Conservation (phyloP, 1,140 invertebrate genomes). For the Euwallacea fornicatus region DNA sequence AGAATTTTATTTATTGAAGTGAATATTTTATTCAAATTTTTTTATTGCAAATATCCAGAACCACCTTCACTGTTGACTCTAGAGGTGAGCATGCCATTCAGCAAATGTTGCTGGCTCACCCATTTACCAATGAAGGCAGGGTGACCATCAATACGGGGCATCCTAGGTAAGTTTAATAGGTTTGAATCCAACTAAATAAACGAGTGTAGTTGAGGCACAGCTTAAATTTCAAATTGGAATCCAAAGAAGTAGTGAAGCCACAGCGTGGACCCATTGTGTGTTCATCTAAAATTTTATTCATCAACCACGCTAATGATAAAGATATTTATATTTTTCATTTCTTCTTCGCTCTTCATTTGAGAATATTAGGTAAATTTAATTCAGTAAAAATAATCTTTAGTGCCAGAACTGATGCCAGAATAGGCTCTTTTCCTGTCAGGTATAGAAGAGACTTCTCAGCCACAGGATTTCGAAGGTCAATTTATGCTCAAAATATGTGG, state of each 20-base stretch:
- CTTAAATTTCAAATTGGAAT: too few relatives aligned
- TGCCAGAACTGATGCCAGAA: constrained; percentile 12
- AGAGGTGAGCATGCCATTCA: constrained; percentile 58
- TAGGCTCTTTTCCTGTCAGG: constrained; percentile 26
- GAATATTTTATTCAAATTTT: constrained; percentile 1
- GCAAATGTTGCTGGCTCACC: constrained; percentile 58
- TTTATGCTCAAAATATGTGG: constrained; percentile 79
- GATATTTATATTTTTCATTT: too few relatives aligned
- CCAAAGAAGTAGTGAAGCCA: too few relatives aligned
- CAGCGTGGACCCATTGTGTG: too few relatives aligned
- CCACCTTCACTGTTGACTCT: constrained; percentile 61
- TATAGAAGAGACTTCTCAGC: constrained; percentile 42
- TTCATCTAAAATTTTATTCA: too few relatives aligned
- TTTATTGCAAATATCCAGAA: constrained; percentile 49
- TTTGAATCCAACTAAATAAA: not conserved
- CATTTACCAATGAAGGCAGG: constrained; percentile 47
- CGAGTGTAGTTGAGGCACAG: too few relatives aligned
- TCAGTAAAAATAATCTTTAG: constrained; percentile 1
- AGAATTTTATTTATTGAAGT: too few relatives aligned
- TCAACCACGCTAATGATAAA: too few relatives aligned
- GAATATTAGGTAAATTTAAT: too few relatives aligned
- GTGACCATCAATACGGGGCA: constrained; percentile 39
- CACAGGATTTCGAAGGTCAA: constrained; percentile 60
- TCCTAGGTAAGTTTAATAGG: constrained; percentile 21
- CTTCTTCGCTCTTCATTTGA: too few relatives aligned